A percentile compares a stretch with the other conserved stretches of the same genome.
phyloP scores from a whole-genome alignment of 2,797 vertebrate genomes.

The Perodicticus potto region DNA sequence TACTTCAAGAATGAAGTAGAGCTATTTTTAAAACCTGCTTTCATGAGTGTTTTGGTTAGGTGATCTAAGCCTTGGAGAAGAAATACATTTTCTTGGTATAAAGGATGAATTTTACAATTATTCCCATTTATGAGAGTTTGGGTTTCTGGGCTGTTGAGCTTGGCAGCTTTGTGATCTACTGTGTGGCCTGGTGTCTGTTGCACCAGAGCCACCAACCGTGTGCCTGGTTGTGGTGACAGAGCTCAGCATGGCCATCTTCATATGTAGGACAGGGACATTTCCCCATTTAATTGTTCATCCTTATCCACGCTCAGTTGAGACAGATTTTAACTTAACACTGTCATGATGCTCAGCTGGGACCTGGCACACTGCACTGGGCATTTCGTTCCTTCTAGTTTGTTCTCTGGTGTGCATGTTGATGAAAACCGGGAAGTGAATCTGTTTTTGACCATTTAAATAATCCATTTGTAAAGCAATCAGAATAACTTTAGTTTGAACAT shows the following conservation, averaged over 20 bases:
- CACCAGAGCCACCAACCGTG: fast-evolving
- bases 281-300: neutral
- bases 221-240: fast-evolving
- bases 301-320: fast-evolving
- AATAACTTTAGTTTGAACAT: neutral
- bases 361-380: fast-evolving
- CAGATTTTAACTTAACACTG: neutral
- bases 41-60: neutral
- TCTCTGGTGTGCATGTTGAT: neutral
- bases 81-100: neutral
- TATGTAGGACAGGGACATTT: fast-evolving
- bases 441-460: neutral
- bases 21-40: neutral
- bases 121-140: neutral
- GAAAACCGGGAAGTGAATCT: neutral
- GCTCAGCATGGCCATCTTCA: fast-evolving
- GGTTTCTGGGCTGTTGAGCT: neutral
- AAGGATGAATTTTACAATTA: neutral
- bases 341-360: neutral
- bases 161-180: neutral
- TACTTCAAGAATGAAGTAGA: neutral
- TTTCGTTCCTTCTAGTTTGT: neutral
- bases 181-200: too few relatives aligned
- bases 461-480: neutral
- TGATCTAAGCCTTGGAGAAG: neutral